Conservation (phyloP, 2,797 vertebrate species). For the Chloroceryle inda region DNA sequence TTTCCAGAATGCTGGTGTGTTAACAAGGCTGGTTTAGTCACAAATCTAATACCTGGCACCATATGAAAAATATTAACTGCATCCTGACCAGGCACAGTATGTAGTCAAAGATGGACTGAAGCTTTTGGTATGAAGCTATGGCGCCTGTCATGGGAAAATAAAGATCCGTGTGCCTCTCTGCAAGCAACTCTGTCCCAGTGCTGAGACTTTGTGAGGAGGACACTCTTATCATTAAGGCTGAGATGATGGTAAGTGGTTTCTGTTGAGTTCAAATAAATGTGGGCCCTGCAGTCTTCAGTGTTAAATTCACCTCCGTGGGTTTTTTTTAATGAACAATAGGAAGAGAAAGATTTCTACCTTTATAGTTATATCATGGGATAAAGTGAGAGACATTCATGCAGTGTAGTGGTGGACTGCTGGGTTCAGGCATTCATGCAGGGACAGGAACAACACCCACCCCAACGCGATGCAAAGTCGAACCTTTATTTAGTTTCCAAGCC, state of each 20-base stretch:
- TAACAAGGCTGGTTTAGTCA: not conserved
- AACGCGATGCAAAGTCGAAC: too few relatives aligned
- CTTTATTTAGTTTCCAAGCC: too few relatives aligned
- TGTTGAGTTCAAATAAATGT: not conserved
- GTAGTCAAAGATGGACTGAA: not conserved
- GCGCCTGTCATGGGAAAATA: rapidly evolving
- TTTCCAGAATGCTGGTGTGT: not conserved
- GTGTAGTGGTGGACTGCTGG: too few relatives aligned
- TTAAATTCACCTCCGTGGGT: not conserved
- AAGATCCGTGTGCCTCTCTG: not conserved
- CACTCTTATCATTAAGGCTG: not conserved
- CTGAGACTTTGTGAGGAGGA: not conserved
- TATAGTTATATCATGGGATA: not conserved
- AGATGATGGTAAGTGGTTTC: not conserved
- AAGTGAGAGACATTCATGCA: not conserved
- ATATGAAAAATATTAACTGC: not conserved
- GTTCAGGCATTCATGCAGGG: too few relatives aligned
- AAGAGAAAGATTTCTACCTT: not conserved
- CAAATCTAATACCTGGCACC: not conserved
- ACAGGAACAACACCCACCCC: too few relatives aligned
- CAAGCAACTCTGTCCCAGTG: not conserved
- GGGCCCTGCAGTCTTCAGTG: not conserved
- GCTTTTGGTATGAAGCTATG: not conserved
- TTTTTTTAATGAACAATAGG: not conserved
- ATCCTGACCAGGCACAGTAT: not conserved